Base-by-base conservation (phyloP, 1,140 invertebrate genomes). In the Pollicipes pollicipes region DNA sequence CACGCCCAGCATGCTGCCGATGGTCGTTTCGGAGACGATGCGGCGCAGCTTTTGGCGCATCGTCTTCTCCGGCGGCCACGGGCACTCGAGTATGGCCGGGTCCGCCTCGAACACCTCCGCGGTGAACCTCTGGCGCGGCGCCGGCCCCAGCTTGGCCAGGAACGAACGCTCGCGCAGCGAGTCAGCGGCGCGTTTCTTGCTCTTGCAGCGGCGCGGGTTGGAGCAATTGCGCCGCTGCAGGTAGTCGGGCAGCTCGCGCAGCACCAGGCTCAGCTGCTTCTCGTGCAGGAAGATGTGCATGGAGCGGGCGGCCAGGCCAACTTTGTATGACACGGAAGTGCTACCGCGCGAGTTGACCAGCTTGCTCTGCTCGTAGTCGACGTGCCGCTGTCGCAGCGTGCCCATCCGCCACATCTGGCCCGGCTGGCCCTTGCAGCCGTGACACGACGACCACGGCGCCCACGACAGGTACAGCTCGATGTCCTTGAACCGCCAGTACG, bases 231-330 rank as follows among this genome's bases (percentile, higher is more conserved):
- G 27, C 27, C 27, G 8, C 10, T 66, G 64, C n/a, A 66, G 27
- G 27, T 66, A 66, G 27, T 66, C 64, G 27, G 64, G 64, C 64
- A 66, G 64, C 28, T 66, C 27, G n/a, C 64, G 64, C 27, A 66
- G 27, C 10, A 66, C 17, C 64, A 66, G 28, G 28, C 64, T 66
- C 64, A 66, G 64, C 28, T 66, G 64, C 28, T 66, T 66, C 27
- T 66, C 64, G 64, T 66, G 64, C 64, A 66, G 3, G 64, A 66
- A 66, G 64, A 66, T 24, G 26, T 66, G 64, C 28, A 29, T 66
- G 64, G 64, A 66, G 28, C 64, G 64, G 24, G 64, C 64, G 3
- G 64, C 64, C 64, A 66, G 64, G 8, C 64, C 64, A 24, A 13
- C 28, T 21, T 66, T 66, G 64, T 28, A 66, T 4, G 64, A 27